Percentiles rank a stretch among this genome's conserved stretches.
Evolutionary conservation across 2,113 vertebrate species (phyloP).

Genomic region (Sarotherodon lohbergeri): DNA sequence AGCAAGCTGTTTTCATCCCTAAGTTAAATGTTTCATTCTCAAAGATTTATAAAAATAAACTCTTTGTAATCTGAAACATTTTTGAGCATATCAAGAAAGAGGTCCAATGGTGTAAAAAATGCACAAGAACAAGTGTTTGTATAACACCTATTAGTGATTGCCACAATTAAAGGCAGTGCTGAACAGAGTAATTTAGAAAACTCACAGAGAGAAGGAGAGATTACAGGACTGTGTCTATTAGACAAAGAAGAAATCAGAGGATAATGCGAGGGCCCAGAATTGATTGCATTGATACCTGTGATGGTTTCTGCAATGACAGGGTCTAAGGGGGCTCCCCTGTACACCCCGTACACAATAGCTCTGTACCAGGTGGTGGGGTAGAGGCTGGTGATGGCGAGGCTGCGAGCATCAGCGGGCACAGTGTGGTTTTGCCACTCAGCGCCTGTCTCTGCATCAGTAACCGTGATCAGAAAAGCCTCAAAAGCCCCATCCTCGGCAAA

Average conservation of each 20-base stretch:
- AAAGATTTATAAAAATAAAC: background rate
- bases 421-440: slow-evolving; percentile 73
- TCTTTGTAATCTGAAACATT: background rate
- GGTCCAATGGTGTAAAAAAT: background rate
- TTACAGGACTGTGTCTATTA: background rate
- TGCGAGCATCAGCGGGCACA: slow-evolving; percentile 69
- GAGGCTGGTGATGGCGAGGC: slow-evolving; percentile 74
- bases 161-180: background rate
- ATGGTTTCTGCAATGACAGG: slow-evolving; percentile 78
- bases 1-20: background rate
- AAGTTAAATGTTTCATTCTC: background rate
- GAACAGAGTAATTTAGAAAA: background rate
- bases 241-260: slow-evolving; percentile 16
- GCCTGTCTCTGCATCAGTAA: slow-evolving; percentile 73
- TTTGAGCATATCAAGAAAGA: background rate
- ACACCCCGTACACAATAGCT: slow-evolving; percentile 76
- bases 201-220: background rate
- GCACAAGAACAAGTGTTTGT: background rate
- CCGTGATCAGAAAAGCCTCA: slow-evolving; percentile 84
- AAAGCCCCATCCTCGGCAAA: slow-evolving; percentile 73
- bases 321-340: slow-evolving; percentile 71
- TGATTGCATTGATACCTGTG: slow-evolving; percentile 72
- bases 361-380: slow-evolving; percentile 80
- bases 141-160: background rate
- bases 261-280: background rate